A percentile compares a stretch with the other conserved stretches of the same genome.
Conservation (phyloP, 2,888 invertebrate genomes). For the Leptopilina myrica region DNA sequence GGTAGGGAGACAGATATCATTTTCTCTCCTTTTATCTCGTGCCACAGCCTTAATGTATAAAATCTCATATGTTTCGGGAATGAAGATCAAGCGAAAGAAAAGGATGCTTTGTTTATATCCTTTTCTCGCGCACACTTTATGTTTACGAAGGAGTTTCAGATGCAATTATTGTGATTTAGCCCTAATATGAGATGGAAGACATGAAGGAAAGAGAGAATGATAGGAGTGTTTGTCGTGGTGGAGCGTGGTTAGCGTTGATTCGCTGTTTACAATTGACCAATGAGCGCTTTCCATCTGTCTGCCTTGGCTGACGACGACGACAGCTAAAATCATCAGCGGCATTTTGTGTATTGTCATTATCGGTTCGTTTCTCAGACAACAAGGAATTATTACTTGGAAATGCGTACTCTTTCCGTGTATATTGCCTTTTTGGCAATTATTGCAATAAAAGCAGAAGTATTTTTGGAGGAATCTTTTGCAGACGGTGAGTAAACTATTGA, state of each 20-base stretch:
- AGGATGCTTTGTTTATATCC: too few species aligned
- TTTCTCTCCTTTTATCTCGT: too few species aligned
- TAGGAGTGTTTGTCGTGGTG: constrained; percentile 64
- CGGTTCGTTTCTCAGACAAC: constrained; percentile 72
- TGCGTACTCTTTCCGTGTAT: constrained; percentile 79
- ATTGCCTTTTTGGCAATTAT: constrained; percentile 81
- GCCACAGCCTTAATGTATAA: too few species aligned
- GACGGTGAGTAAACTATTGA: constrained; percentile 82
- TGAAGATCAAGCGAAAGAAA: too few species aligned
- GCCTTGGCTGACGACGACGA: constrained; percentile 59
- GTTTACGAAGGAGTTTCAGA: too few species aligned
- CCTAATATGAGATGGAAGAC: too few species aligned
- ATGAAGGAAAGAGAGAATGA: too few species aligned
- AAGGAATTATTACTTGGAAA: constrained; percentile 71
- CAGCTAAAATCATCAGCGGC: constrained; percentile 68
- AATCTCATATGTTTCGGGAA: too few species aligned
- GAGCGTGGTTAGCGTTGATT: constrained; percentile 84
- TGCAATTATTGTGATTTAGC: too few species aligned
- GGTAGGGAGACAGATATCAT: too few species aligned
- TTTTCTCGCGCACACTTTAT: too few species aligned
- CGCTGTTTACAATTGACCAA: constrained; percentile 79
- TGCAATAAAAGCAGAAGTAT: constrained; percentile 83
- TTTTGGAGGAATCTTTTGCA: constrained; percentile 87
- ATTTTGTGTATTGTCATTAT: constrained; percentile 62
- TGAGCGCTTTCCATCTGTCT: constrained; percentile 84